These are phyloP conservation scores for Lota lota DNA, from an alignment of 2,113 vertebrate genomes.

Conservation along the genomic window DNA sequence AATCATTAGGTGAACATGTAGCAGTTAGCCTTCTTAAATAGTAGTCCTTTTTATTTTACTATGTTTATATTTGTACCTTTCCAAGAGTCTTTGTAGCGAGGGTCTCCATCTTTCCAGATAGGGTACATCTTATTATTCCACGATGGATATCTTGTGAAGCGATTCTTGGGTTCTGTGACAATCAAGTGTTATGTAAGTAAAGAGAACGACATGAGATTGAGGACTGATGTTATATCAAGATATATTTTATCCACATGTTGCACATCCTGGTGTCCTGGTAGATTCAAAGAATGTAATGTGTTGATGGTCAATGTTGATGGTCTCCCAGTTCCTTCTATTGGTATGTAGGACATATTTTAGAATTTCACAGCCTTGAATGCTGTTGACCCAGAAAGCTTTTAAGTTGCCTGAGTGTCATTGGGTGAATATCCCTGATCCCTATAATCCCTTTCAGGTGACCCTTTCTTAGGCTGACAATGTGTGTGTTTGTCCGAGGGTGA, in stretches of 20 bases:
- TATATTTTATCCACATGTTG: neutral
- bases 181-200: conserved; percentile 2
- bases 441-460: conserved; percentile 83
- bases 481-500: neutral
- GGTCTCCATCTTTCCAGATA: conserved; percentile 76
- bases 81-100: conserved; percentile 76
- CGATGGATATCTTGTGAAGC: conserved; percentile 66
- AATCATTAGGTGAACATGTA: no score
- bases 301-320: no score
- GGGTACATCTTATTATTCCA: conserved; percentile 83
- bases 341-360: no score
- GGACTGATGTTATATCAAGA: neutral
- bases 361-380: no score
- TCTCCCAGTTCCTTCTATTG: no score
- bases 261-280: neutral
- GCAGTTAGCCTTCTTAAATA: no score
- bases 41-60: no score
- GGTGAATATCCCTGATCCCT: conserved; percentile 46
- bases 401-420: neutral
- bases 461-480: conserved; percentile 71
- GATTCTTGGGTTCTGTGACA: conserved; percentile 54
- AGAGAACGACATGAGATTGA: neutral
- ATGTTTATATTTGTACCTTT: conserved; percentile 67
- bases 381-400: neutral
- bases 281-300: no score